Base-by-base conservation (phyloP, 1,140 invertebrate genomes). In the Zaprionus gabonicus region DNA sequence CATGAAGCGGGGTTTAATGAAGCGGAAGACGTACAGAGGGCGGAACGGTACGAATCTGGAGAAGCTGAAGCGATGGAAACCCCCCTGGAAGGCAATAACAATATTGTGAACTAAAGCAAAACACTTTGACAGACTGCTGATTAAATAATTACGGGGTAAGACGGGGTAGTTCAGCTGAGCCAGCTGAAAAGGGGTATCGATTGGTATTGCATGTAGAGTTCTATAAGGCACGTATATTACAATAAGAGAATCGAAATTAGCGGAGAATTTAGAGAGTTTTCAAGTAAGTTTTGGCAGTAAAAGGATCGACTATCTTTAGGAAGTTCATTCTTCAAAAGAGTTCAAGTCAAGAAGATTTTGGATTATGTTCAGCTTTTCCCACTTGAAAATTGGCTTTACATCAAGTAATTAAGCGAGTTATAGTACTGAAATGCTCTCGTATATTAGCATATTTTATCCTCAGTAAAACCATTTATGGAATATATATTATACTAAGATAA, bases 1-100 rank as follows among this genome's bases (percentile, higher is more conserved):
- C 44, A 66, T 63, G 64, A 73, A 78, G 62, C 62, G 23, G 63
- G 23, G 59, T 57, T 53, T 82, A 86, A 86, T 86, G 73, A 87
- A 87, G 80, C 70, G 71, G 80, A 74, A 73, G 71, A 63, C n/a
- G 53, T 49, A 7, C 15, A 46, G 20, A 25, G 36, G 20, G 12
- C 17, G 7, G 6, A 17, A 13, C 15, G 31, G 57, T n/a, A 25
- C 17, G 27, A 25, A 6, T n/a, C 49, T 38, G 17, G 25, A 60
- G 49, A 25, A 6, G 17, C 49, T 31, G 17, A 46, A 60, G 27
- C 46, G n/a, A 20, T 41, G 25, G 34, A 38, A 51, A 62, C 12
- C 27, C 51, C 9, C 10, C 5, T 9, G 34, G 20, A 36, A 41
- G 36, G 12, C 27, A 53, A 66, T 59, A 71, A 76, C 5, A 70